These are phyloP conservation scores for Tor tambroides DNA, from an alignment of 2,113 vertebrate species.

Conservation along the genomic window DNA sequence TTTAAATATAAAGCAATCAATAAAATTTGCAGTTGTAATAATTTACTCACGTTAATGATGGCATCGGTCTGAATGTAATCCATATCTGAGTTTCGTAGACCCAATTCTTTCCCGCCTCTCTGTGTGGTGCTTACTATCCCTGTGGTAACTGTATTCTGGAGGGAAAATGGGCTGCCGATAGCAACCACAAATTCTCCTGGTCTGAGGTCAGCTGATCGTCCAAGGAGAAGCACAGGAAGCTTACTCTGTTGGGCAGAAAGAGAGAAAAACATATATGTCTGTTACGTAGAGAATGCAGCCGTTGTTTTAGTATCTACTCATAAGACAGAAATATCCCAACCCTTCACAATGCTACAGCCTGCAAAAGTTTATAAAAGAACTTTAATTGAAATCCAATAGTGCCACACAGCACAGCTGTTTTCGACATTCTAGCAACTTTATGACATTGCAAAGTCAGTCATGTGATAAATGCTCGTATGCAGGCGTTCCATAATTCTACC, in stretches of 20 bases:
- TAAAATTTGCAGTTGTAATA: no score
- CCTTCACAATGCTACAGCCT: neutral
- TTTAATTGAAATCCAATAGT: neutral
- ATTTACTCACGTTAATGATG: slow-evolving; percentile 91
- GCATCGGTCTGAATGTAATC: slow-evolving; percentile 98
- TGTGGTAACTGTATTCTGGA: slow-evolving; percentile 96
- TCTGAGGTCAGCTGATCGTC: slow-evolving; percentile 86
- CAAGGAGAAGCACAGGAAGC: no score
- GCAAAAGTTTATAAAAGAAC: slow-evolving; percentile 7
- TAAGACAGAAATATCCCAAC: neutral
- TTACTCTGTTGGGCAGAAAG: no score
- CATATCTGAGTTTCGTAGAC: slow-evolving; percentile 94
- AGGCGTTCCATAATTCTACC: slow-evolving; percentile 10
- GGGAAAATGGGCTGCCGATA: slow-evolving; percentile 94
- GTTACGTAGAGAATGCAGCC: neutral
- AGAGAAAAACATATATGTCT: neutral
- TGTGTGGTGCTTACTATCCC: slow-evolving; percentile 98
- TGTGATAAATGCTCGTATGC: neutral
- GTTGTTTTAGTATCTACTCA: neutral
- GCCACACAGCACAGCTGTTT: slow-evolving; percentile 10
- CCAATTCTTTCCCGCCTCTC: slow-evolving; percentile 92
- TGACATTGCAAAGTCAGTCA: slow-evolving; percentile 21
- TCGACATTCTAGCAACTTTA: slow-evolving; percentile 17
- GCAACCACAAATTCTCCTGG: slow-evolving; percentile 98
- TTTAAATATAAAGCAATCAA: no score